Evolutionary conservation across 2,888 invertebrate species (phyloP), one percentile per base, ranked within the genome.

Genomic region (Ceratothoa steindachneri): DNA sequence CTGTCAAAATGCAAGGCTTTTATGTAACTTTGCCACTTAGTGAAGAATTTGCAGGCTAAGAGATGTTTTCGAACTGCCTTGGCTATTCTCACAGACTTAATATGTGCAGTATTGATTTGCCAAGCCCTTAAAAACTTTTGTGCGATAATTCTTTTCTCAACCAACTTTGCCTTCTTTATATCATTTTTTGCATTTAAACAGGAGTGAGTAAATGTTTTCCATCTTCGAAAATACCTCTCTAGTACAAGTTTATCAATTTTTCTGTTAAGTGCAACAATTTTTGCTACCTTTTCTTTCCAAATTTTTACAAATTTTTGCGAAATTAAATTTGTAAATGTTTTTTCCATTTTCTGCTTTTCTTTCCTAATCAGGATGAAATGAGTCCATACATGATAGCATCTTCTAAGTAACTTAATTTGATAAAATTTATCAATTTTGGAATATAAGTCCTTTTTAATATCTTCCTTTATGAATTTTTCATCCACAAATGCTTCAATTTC

Each of bases 1-100:
- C 64, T 51, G 51, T 73, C 30, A 64, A 41, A 15, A 71, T 22
- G 24, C 15, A 27, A 27, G 70, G 51, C 41, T 52, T 70, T n/a
- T 41, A 31, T 22, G 22, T 31, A 7, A 68, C 30, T 29, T 28
- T 64, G 7, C n/a, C 27, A 24, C 68, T 53, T 53, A 64, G 71
- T 24, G 29, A 67, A 29, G n/a, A 19, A 29, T 67, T n/a, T 60
- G 60, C 12, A 24, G 12, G 19, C 27, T 24, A 60, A 24, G 12
- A 60, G 12, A 60, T 60, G 24, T 12, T 60, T 24, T 1, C 60
- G n/a, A 12, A 24, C 60, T 12, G 19, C n/a, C 24, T 60, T 60
- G n/a, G 19, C 60, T 7, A 22, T 24, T 24, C 3, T 60, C 12
- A 24, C 60, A 60, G 22, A n/a, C 24, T 60, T 60, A 2, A 22